Evolutionary conservation across 2,888 invertebrate species (phyloP).

Genomic region (Sesia apiformis): DNA sequence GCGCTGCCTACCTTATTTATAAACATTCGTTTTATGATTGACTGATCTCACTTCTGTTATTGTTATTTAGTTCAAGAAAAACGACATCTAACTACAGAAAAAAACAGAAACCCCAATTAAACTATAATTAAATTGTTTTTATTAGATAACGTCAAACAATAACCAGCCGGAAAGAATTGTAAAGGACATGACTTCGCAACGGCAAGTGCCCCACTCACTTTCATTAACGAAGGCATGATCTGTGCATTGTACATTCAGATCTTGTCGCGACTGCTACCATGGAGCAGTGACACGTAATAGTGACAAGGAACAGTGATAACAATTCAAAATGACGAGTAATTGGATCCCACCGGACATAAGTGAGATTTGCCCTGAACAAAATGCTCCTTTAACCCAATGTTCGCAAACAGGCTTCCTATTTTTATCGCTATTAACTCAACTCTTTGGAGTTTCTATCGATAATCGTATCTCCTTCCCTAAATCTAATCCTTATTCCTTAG

Average conservation of each 20-base stretch:
- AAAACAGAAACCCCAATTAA: too few species aligned
- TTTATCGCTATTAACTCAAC: conserved; percentile 68
- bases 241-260: neutral
- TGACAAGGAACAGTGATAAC: neutral
- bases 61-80: too few species aligned
- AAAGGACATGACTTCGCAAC: conserved; percentile 3
- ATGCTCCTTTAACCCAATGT: conserved; percentile 72
- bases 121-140: too few species aligned
- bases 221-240: neutral
- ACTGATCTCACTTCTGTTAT: too few species aligned
- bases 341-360: conserved; percentile 76
- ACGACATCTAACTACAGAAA: too few species aligned
- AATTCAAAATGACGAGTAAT: conserved; percentile 27
- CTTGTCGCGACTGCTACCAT: neutral
- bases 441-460: conserved; percentile 73
- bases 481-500: conserved; percentile 13
- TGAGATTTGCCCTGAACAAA: conserved; percentile 65
- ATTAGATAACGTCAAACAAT: neutral
- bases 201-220: conserved; percentile 1
- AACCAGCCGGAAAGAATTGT: conserved; percentile 1
- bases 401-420: conserved; percentile 74
- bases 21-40: too few species aligned
- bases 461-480: conserved; percentile 16
- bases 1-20: too few species aligned
- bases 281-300: neutral